Evolutionary conservation across 2,797 vertebrate genomes (phyloP), one percentile per base, ranked within the genome.

Genomic region (Micrastur ruficollis): DNA sequence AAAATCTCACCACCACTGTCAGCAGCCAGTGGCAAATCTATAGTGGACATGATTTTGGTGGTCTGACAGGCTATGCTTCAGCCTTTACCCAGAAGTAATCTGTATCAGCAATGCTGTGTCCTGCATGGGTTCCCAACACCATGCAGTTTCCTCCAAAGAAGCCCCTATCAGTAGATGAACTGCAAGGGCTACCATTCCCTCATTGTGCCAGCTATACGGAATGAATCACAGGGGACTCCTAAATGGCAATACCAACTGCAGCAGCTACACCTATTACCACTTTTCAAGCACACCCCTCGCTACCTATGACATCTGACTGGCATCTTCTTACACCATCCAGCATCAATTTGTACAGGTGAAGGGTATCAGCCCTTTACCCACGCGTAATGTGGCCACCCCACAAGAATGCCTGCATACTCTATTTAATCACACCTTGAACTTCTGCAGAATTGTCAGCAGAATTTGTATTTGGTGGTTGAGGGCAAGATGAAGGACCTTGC

Each of bases 321-420:
- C 25, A 61, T 22, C n/a, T 36, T 49, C 31, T 49, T 52, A 67
- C 10, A 79, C 12, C 23, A 22, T 65, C 49, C 49, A 74, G 27
- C 25, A 68, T 20, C 53, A 49, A 5, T 23, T 10, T 44, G 21
- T 70, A 80, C 36, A 79, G 4, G 3, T 68, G 32, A 53, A 76
- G 26, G 11, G 15, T 47, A 76, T 21, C 38, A 71, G 2, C 8
- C 22, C 36, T 75, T 81, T 38, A 85, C 4, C 8, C 32, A 19
- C 1, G 0, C 0, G 15, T n/a, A 34, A 31, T 4, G 25, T 20
- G 27, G 40, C 40, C 67, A 72, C 9, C 9, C n/a, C 46, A 70
- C 47, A 52, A 2, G 1, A 81, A 79, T 17, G 8, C 38, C 63
- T 66, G 32, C 8, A 25, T 9, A n/a, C 27, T 88, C 46, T 80